Evolutionary conservation across 2,797 vertebrate species (phyloP), one percentile per base, ranked within the genome.

Genomic region (Notolepis coatsorum): DNA sequence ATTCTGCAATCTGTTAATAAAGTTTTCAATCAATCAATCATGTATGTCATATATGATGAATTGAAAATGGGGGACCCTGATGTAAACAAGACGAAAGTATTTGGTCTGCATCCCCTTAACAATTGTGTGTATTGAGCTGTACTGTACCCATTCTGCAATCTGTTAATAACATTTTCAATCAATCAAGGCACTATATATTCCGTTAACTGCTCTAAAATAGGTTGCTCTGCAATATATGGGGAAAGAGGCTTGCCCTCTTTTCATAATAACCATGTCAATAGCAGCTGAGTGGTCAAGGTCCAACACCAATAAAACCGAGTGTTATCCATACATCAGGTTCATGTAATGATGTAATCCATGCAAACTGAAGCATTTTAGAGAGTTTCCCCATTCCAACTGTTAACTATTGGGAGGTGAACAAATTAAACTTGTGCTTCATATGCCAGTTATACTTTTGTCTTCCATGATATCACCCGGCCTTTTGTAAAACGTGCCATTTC

Each of bases 221-320:
- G 39, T 18, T 3, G 7, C 15, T n/a, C 12, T 39, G n/a, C 33
- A 41, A 28, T 50, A 20, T 41, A 12, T 37, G 25, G 10, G n/a
- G 8, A 20, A 20, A 48, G 30, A 48, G 38, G 30, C 7, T 12
- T 30, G 20, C 5, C 24, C 39, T 33, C 21, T 33, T 13, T 17
- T 13, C 52, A 30, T 25, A 21, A 57, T 15, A 15, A 46, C 45
- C 37, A 28, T 7, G 10, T 49, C 43, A 43, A 21, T 20, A 31
- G 18, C 15, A 13, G 25, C 21, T 30, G 4, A 28, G 5, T 43
- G 66, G 50, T 7, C 53, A 73, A 80, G 63, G 71, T 73, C 64
- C 61, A 73, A 48, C 10, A 53, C 49, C 45, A 65, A 77, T 68
- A 71, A 64, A 70, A 65, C 3, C 49, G 13, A 23, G 18, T 13